Base-by-base conservation (phyloP, 2,113 vertebrate species). In the Xiphophorus hellerii region DNA sequence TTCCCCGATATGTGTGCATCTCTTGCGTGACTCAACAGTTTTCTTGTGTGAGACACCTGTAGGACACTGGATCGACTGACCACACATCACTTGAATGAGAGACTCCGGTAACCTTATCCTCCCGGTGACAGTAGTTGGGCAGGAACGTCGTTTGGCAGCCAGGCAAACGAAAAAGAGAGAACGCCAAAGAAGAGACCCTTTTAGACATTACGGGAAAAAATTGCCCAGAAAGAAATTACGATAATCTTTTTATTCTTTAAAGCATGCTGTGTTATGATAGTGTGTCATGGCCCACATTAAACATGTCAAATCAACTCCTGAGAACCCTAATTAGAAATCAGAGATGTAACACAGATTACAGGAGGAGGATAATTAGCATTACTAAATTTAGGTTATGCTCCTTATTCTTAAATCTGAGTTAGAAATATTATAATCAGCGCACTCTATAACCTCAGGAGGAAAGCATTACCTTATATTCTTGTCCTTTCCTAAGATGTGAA, bases 261-360 rank as follows among this genome's bases (percentile, higher is more conserved):
- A 69, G 71, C 44, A 81, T 28, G 63, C 44, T 22, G 63, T 71
- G 76, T 81, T 84, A 83, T 69, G 76, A 80, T 84, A 84, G 71
- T 35, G 70, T 78, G 64, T 74, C 76, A 68, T 73, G 86, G 74
- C 90, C 88, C 87, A 91, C 76, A 90, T 92, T 76, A 80, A 87
- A 84, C 74, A 69, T 1, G 30, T 72, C 51, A 81, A 78, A 88
- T 92, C 89, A 87, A 86, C 81, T 58, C 88, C 84, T 42, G 75
- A 75, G 71, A 85, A 80, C 77, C 84, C 84, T 80, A 85, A 87
- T 89, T 89, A 88, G 86, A 76, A 73, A 83, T 85, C 61, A 88
- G 39, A 77, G 62, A 76, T 62, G 51, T 48, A 77, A 77, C 67
- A 54, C 29, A n/a, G 33, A 77, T 70, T 37, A 22, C 33, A 25